Evolutionary conservation across 2,113 vertebrate species (phyloP).

Genomic region (Ageneiosus marmoratus): DNA sequence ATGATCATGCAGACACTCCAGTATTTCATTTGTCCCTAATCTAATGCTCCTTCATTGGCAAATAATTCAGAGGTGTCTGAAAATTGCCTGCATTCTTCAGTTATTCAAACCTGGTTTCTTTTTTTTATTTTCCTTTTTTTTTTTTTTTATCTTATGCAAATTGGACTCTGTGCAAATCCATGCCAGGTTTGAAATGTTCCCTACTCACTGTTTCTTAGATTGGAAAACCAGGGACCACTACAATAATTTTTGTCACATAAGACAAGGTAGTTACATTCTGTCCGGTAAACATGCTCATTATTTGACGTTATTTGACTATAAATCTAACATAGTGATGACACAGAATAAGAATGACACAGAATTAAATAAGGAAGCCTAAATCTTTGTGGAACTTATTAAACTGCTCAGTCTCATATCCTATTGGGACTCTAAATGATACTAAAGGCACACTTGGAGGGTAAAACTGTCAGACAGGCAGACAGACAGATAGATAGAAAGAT

Average conservation of each 20-base stretch:
- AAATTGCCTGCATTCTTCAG: neutral
- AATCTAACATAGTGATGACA: neutral
- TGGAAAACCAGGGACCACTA: neutral
- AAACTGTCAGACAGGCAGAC: neutral
- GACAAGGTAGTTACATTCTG: neutral
- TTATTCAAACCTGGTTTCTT: neutral
- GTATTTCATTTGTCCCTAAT: conserved; percentile 12
- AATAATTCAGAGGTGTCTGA: neutral
- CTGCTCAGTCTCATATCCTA: neutral
- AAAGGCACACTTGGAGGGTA: neutral
- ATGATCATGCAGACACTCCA: conserved; percentile 1
- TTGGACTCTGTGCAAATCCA: neutral
- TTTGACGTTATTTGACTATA: neutral
- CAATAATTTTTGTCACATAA: neutral
- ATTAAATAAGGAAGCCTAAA: neutral
- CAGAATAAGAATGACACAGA: neutral
- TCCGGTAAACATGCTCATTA: neutral
- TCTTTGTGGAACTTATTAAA: conserved; percentile 5
- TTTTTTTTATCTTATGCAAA: neutral
- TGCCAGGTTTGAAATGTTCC: neutral
- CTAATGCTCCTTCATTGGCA: neutral
- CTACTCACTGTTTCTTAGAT: neutral
- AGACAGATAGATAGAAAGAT: neutral
- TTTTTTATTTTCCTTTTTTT: neutral
- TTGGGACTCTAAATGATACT: neutral